Percentiles rank a stretch among this genome's conserved stretches.
phyloP scores from a whole-genome alignment of 2,888 invertebrate genomes.

The Epiblema foenella region DNA sequence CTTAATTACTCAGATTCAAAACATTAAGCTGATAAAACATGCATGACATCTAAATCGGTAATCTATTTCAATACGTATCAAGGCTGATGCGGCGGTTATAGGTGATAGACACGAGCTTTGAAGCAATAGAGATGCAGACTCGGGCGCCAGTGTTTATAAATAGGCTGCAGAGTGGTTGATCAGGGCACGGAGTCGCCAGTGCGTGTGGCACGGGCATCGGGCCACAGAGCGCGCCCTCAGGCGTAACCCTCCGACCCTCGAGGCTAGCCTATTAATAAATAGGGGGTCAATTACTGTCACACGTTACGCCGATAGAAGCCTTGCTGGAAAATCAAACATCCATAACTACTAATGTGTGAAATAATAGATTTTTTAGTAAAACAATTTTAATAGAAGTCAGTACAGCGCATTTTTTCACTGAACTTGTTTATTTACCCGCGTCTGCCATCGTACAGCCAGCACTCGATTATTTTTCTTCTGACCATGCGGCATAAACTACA shows the following conservation, averaged over 20 bases:
- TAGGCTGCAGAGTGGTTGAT: constrained; percentile 60
- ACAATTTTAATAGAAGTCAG: constrained; percentile 1
- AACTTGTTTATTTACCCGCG: constrained; percentile 66
- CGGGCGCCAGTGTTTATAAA: constrained; percentile 63
- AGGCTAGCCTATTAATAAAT: constrained; percentile 40
- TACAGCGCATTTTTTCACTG: constrained; percentile 38
- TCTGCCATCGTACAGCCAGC: constrained; percentile 56
- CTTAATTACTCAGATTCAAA: not conserved
- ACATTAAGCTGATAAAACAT: not conserved
- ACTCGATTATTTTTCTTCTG: constrained; percentile 63
- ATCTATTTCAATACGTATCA: constrained; percentile 20
- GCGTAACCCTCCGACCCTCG: constrained; percentile 61
- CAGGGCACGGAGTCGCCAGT: constrained; percentile 62
- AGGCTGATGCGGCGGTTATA: constrained; percentile 22
- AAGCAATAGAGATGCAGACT: constrained; percentile 45
- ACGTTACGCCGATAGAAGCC: constrained; percentile 22
- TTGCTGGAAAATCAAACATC: not conserved
- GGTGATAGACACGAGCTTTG: constrained; percentile 29
- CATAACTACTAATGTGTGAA: not conserved
- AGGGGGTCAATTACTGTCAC: constrained; percentile 18
- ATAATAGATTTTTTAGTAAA: not conserved
- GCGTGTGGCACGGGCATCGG: constrained; percentile 63
- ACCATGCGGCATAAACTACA: constrained; percentile 61
- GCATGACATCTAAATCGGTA: constrained; percentile 22
- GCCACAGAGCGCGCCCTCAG: constrained; percentile 60